A percentile compares a stretch with the other conserved stretches of the same genome.
Conservation (phyloP, 2,888 invertebrate species). For the Standfussiana lucernea region DNA sequence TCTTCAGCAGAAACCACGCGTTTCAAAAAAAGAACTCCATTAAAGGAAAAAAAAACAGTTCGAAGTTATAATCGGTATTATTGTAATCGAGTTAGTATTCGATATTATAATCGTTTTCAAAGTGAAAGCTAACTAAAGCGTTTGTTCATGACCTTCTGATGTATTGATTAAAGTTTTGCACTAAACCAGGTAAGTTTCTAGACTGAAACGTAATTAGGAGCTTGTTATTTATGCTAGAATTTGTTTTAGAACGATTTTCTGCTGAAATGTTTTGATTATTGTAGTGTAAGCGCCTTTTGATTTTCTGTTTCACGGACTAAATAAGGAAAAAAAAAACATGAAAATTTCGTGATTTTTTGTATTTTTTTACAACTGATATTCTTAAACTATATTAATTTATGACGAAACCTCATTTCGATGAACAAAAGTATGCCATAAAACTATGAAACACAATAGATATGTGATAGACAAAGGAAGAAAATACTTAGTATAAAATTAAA, state of each 20-base stretch:
- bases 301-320: background rate
- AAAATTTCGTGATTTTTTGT: too few species aligned
- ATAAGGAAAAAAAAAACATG: too few species aligned
- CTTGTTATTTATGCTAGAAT: conserved; percentile 43
- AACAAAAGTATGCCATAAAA: background rate
- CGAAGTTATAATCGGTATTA: background rate
- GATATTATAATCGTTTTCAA: conserved; percentile 54
- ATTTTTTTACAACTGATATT: background rate
- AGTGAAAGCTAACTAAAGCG: conserved; percentile 63
- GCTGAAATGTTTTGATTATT: background rate
- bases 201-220: conserved; percentile 15
- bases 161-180: conserved; percentile 65
- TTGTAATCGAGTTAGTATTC: conserved; percentile 11
- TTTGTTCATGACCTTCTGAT: conserved; percentile 76
- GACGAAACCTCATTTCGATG: background rate
- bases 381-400: background rate
- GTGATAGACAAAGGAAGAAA: background rate
- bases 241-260: background rate
- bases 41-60: conserved; percentile 21
- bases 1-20: conserved; percentile 72
- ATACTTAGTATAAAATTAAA: background rate
- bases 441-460: background rate
- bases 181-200: conserved; percentile 61
- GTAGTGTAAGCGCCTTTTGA: background rate
- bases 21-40: conserved; percentile 58